phyloP scores from a whole-genome alignment of 1,140 invertebrate species.

The Zaprionus lachaisei region DNA sequence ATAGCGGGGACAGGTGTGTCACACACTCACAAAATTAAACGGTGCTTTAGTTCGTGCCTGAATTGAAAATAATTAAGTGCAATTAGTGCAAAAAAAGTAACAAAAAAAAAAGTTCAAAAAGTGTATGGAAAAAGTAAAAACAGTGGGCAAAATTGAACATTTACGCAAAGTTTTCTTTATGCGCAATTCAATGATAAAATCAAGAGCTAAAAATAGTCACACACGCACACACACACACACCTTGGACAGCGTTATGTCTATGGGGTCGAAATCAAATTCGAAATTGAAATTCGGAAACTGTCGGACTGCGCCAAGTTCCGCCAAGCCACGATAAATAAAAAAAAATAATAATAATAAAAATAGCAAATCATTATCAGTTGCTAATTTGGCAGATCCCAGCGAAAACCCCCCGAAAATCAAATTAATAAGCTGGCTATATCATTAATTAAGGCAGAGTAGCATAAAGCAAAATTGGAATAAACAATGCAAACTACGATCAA shows the following conservation, averaged over 20 bases:
- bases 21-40: constrained; percentile 33
- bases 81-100: constrained; percentile 58
- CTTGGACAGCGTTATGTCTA: constrained; percentile 21
- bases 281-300: background rate
- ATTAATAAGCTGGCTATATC: constrained; percentile 20
- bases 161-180: constrained; percentile 55
- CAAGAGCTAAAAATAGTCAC: constrained; percentile 59
- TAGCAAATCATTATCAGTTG: constrained; percentile 29
- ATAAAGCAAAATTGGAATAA: background rate
- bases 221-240: constrained; percentile 22
- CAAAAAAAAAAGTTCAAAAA: constrained; percentile 16
- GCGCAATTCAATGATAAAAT: constrained; percentile 65
- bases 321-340: constrained; percentile 1
- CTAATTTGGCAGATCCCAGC: constrained; percentile 53
- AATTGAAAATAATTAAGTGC: constrained; percentile 75
- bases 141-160: background rate
- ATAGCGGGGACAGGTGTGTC: constrained; percentile 19
- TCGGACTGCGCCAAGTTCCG: background rate
- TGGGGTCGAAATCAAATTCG: constrained; percentile 3
- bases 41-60: constrained; percentile 52
- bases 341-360: constrained; percentile 13
- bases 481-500: constrained; percentile 42
- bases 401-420: constrained; percentile 15
- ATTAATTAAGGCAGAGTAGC: constrained; percentile 10
- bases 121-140: constrained; percentile 17